Conservation (phyloP, 30 jellyfish, hydroid and myxozoan species). For the Turritopsis rubra region DNA sequence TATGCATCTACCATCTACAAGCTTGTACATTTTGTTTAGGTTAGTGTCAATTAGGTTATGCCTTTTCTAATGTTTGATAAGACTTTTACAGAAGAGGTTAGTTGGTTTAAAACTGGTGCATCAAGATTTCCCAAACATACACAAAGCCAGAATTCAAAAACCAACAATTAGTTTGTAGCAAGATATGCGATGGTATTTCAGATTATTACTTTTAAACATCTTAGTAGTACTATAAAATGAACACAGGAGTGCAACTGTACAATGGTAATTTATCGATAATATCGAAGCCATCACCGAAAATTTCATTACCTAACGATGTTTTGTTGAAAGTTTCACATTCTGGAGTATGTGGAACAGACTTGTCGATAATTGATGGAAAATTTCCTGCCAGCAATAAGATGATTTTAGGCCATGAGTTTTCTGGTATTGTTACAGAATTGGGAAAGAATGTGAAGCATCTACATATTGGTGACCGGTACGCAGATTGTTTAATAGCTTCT, state of each 20-base stretch:
- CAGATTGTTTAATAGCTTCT: neutral
- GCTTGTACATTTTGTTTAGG: no score
- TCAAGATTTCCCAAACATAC: no score
- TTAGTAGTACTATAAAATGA: no score
- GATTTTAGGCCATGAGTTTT: slow-evolving; percentile 65
- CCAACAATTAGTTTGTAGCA: no score
- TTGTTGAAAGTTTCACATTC: slow-evolving; percentile 46
- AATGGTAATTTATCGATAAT: slow-evolving; percentile 57
- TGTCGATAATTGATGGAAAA: slow-evolving; percentile 44
- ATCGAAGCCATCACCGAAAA: slow-evolving; percentile 51
- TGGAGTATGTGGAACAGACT: slow-evolving; percentile 81
- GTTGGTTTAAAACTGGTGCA: no score
- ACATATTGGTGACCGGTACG: slow-evolving; percentile 69
- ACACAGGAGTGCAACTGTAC: slow-evolving; percentile 49
- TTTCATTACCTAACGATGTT: slow-evolving; percentile 45
- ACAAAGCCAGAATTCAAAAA: no score
- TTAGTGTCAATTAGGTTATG: no score
- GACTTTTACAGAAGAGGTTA: no score
- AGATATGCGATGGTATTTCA: no score
- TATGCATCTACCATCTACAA: no score
- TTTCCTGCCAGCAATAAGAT: slow-evolving; percentile 62
- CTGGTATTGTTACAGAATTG: slow-evolving; percentile 63
- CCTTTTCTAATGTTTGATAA: no score
- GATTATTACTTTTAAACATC: no score
- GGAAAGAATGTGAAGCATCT: slow-evolving; percentile 54